Percentiles rank a stretch among this genome's conserved stretches.
These are phyloP conservation scores for Drosophila eugracilis DNA, from an alignment of 1,140 invertebrate species.

Conservation along the genomic window DNA sequence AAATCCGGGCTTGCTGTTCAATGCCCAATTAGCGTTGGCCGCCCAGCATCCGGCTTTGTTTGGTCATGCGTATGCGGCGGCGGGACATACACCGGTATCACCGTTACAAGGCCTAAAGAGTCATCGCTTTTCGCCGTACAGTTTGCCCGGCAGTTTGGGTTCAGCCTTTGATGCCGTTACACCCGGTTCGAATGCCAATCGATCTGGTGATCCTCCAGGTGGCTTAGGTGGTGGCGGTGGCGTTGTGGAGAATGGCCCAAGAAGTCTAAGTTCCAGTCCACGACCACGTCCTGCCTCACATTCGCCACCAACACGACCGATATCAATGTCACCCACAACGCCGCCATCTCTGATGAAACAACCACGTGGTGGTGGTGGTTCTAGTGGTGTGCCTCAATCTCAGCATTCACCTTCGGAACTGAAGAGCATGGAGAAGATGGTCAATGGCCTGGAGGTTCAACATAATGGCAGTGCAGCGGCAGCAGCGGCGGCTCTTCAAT, in stretches of 20 bases:
- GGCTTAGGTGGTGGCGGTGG: constrained; percentile 25
- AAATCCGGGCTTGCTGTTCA: constrained; percentile 92
- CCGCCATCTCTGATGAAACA: constrained; percentile 81
- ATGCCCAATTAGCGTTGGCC: constrained; percentile 92
- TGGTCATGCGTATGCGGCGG: constrained; percentile 88
- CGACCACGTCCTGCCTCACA: constrained; percentile 87
- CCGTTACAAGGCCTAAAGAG: constrained; percentile 86
- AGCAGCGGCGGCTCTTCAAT: constrained; percentile 53
- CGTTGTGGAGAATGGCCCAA: constrained; percentile 82
- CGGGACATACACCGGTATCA: constrained; percentile 86
- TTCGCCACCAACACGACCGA: constrained; percentile 86
- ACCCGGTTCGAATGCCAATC: constrained; percentile 86
- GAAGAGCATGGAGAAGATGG: constrained; percentile 98
- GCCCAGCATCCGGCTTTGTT: constrained; percentile 92
- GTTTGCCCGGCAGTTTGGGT: constrained; percentile 89
- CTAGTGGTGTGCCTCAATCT: constrained; percentile 3
- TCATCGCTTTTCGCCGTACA: constrained; percentile 92
- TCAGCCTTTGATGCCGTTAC: constrained; percentile 94
- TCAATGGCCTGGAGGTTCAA: constrained; percentile 95
- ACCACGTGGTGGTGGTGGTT: constrained; percentile 6
- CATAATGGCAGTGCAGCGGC: constrained; percentile 76
- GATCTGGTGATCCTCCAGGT: constrained; percentile 53
- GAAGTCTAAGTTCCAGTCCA: constrained; percentile 89
- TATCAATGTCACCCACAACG: constrained; percentile 86
- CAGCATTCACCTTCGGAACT: constrained; percentile 89